A percentile compares a stretch with the other conserved stretches of the same genome.
Conservation (phyloP, 2,888 invertebrate genomes). For the Kryphioiulus occultus region DNA sequence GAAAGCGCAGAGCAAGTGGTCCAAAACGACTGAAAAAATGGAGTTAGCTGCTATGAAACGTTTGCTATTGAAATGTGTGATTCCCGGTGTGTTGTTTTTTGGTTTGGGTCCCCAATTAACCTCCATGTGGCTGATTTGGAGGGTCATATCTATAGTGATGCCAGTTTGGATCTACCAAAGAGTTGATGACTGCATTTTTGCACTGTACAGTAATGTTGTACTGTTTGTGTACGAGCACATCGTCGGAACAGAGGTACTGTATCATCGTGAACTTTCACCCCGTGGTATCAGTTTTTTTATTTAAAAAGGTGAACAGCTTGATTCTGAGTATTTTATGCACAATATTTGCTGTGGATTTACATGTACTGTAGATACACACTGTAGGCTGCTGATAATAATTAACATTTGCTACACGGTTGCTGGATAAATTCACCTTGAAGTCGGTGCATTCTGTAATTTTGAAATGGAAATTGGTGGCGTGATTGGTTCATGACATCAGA, state of each 20-base stretch:
- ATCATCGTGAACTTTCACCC: background rate
- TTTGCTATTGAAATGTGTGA: background rate
- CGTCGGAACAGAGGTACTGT: conserved; percentile 62
- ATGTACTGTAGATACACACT: too few relatives aligned
- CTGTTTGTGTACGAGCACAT: conserved; percentile 64
- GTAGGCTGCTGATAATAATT: too few relatives aligned
- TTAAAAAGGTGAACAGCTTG: too few relatives aligned
- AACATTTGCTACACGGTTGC: too few relatives aligned
- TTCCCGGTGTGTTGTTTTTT: conserved; percentile 56
- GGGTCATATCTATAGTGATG: conserved; percentile 57
- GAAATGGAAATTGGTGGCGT: too few relatives aligned
- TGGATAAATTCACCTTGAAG: too few relatives aligned
- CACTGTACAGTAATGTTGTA: conserved; percentile 63
- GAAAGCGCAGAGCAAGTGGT: background rate
- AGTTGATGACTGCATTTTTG: conserved; percentile 64
- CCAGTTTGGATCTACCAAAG: conserved; percentile 60
- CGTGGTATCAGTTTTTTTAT: too few relatives aligned
- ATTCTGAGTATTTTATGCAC: too few relatives aligned
- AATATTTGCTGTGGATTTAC: too few relatives aligned
- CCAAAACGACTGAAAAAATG: background rate
- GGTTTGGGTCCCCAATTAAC: conserved; percentile 58
- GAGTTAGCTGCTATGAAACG: background rate
- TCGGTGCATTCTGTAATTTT: too few relatives aligned
- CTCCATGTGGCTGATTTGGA: conserved; percentile 59
- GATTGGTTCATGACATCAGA: too few relatives aligned